Percentiles rank a stretch among this genome's conserved stretches.
Conservation (phyloP, 37 sponge, comb jelly and placozoan species). For the Haliclona indistincta region DNA sequence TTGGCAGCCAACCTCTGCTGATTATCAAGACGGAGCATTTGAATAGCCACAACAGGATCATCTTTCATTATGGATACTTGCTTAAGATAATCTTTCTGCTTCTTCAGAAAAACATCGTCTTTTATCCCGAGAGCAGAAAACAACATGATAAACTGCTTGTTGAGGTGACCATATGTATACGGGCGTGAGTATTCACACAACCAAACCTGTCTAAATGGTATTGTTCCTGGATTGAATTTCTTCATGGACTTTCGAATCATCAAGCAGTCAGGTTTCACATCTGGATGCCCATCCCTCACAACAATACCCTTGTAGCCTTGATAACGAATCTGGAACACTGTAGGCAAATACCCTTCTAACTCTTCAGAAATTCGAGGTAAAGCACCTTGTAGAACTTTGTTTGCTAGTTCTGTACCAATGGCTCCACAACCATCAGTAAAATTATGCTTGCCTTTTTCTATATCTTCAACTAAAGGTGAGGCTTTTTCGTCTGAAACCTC, state of each 20-base stretch:
- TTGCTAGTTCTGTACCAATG: slow-evolving; percentile 46
- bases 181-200: slow-evolving; percentile 75
- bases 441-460: slow-evolving; percentile 39
- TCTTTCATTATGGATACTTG: slow-evolving; percentile 33
- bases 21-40: slow-evolving; percentile 46
- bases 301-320: slow-evolving; percentile 83
- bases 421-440: slow-evolving; percentile 89
- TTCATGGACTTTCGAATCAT: slow-evolving; percentile 73
- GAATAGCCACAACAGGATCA: slow-evolving; percentile 49
- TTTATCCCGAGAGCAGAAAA: slow-evolving; percentile 75
- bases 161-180: slow-evolving; percentile 73
- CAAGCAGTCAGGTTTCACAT: background rate
- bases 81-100: slow-evolving; percentile 48
- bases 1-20: slow-evolving; percentile 46
- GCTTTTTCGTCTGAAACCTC: slow-evolving; percentile 32
- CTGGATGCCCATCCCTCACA: slow-evolving; percentile 34
- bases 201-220: slow-evolving; percentile 60
- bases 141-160: slow-evolving; percentile 77
- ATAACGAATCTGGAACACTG: slow-evolving; percentile 77
- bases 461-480: slow-evolving; percentile 37
- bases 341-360: slow-evolving; percentile 46
- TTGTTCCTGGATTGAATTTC: slow-evolving; percentile 60
- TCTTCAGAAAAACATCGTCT: slow-evolving; percentile 57
- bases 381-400: slow-evolving; percentile 16
- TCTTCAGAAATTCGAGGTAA: slow-evolving; percentile 4